Base-by-base conservation (phyloP, 2,888 invertebrate genomes). In the Timema cristinae region DNA sequence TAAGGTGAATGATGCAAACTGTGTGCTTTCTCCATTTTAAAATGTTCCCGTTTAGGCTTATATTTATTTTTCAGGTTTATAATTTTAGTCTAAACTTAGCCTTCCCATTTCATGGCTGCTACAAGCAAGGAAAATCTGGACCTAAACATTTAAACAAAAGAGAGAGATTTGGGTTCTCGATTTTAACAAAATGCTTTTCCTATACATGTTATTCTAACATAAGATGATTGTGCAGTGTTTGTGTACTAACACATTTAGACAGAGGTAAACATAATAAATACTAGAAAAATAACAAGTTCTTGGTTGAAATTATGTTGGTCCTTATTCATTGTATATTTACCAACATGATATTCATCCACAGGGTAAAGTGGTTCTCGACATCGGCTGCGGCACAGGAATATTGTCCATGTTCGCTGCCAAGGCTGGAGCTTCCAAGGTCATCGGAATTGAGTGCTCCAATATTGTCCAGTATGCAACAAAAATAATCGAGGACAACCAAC, bases 321-420 rank as follows among this genome's bases (percentile, higher is more conserved):
- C n/a, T n/a, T n/a, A n/a, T n/a, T n/a, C n/a, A n/a, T n/a, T n/a
- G n/a, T n/a, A n/a, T n/a, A n/a, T n/a, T n/a, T n/a, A n/a, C n/a
- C n/a, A n/a, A n/a, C 32, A 54, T 54, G 54, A n/a, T 54, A n/a
- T 54, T 54, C 54, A 32, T 32, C 32, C 81, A 61, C 81, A 87
- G 86, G 88, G 83, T 79, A 88, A 91, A 83, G 87, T 90, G 47
- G 99, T 99, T 11, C 86, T 99, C 77, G 99, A 99, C 82, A 96
- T 99, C 77, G 99, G 99, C 10, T 98, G 98, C 81, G 99, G 99
- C 10, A 99, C 99, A 0, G 99, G 98, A 61, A 99, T 99, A 79
- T 86, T 99, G 69, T 97, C 97, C 51, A 99, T 99, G 98, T 99
- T 99, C 85, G 98, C 98, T 50, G 99, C 99, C 0, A 98, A 97